Evolutionary conservation across 1,140 invertebrate genomes (phyloP).

Genomic region (Danaus plexippus): DNA sequence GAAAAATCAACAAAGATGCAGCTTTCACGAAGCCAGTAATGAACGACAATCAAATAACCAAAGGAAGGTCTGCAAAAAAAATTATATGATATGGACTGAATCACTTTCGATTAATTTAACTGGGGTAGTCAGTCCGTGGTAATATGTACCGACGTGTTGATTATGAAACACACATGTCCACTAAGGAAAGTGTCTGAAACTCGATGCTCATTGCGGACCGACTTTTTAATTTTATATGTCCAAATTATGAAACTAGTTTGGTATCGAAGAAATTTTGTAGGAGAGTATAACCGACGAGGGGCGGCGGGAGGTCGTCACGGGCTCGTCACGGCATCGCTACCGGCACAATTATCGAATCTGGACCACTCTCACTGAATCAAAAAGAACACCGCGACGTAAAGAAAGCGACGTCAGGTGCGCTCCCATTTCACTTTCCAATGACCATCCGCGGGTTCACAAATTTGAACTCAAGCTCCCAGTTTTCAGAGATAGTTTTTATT

Average conservation of each 20-base stretch:
- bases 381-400: constrained; percentile 65
- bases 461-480: constrained; percentile 23
- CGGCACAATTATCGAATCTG: constrained; percentile 66
- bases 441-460: constrained; percentile 31
- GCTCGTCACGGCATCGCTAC: constrained; percentile 59
- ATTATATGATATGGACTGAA: constrained; percentile 39
- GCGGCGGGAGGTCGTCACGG: constrained; percentile 34
- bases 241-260: constrained; percentile 14
- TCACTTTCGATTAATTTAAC: constrained; percentile 31
- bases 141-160: too few species aligned
- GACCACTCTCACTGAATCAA: constrained; percentile 70
- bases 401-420: constrained; percentile 65
- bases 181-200: not conserved
- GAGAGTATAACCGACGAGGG: constrained; percentile 16
- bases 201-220: constrained; percentile 4
- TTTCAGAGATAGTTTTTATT: constrained; percentile 19
- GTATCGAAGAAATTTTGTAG: constrained; percentile 12
- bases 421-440: constrained; percentile 69
- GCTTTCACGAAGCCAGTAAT: constrained; percentile 40
- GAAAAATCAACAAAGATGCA: constrained; percentile 48
- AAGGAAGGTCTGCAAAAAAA: constrained; percentile 36
- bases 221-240: constrained; percentile 7
- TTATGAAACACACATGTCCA: too few species aligned
- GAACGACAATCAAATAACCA: constrained; percentile 37
- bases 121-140: too few species aligned